Base-by-base conservation (phyloP, 2,113 vertebrate species). In the Lanius ludovicianus region DNA sequence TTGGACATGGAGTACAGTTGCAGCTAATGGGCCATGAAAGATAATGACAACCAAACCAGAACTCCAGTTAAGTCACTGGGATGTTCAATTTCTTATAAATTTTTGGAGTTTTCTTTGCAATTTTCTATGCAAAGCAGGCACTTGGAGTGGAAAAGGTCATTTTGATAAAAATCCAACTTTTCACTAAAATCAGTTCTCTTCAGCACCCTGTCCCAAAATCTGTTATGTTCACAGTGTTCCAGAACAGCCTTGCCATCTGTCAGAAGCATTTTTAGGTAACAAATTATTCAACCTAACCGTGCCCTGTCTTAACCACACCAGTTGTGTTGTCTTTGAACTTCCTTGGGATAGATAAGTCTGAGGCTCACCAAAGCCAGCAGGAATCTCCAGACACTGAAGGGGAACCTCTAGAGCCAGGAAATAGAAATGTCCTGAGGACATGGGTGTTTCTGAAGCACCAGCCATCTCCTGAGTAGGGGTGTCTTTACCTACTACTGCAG, bases 261-360 rank as follows among this genome's bases (percentile, higher is more conserved):
- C 64, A 93, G 92, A 95, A 94, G 47, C 88, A 84, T 78, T 95
- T 94, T 94, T 94, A 96, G 93, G 90, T 94, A 93, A 68, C 88
- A 93, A 90, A 84, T 94, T 86, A 77, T 95, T 95, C 91, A 95
- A 89, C 87, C 88, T 83, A 93, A 60, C 85, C 33, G 30, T 96
- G 85, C 76, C 92, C 90, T 90, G 15, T 85, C 82, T 94, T 78
- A 1, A 3, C 78, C 60, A 52, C 37, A 56, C n/a, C 68, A 85
- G 50, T 65, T 95, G 70, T 62, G 46, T 2, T 77, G 41, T 90
- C 73, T 80, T 85, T 92, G 56, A 90, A 89, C 68, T 63, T 86
- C 59, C 52, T 70, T 59, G 44, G 60, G 64, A 44, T 16, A 70
- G 68, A 42, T 28, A 47, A 92, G 44, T 33, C 63, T 56, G 57